Evolutionary conservation across 2,113 vertebrate species (phyloP), one percentile per base, ranked within the genome.

Genomic region (Nannobrachium achirus): DNA sequence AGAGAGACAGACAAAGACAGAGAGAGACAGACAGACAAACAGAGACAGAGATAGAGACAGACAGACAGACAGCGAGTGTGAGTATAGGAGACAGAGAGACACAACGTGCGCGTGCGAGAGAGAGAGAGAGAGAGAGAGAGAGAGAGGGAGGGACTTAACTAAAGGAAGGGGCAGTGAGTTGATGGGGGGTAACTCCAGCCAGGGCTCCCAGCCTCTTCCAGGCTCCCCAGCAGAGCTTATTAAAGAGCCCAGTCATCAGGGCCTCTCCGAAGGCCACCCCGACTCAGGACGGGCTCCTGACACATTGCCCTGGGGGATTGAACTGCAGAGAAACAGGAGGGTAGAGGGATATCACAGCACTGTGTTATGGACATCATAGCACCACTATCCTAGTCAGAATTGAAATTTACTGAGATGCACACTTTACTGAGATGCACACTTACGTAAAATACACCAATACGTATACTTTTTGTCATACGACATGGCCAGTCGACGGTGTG

Each of bases 121-220:
- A n/a, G 69, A 51, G 41, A 53, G 58, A 68, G 59, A 33, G 25
- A 33, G 20, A 14, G 25, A 66, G 63, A 11, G 42, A 33, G 57
- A 15, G 15, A 19, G 71, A 7, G 18, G 56, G 7, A n/a, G 39
- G 44, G 40, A 3, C 14, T 11, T 38, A 39, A 11, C 40, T 33
- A 61, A 56, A 16, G 18, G 71, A 69, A 67, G 67, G 59, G 66
- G 63, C 55, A 86, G 89, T 92, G 81, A 33, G 25, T 76, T 0
- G 8, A 85, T 85, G 76, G 79, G 91, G 87, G 91, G 81, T 14
- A 4, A 7, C 33, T 91, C 2, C 6, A 49, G 88, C 89, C 91
- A 86, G 75, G 71, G 86, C 90, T 83, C 90, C 89, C 68, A 86
- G 78, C 79, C 86, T 86, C 89, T 90, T 93, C 80, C 79, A 90